Conservation (phyloP, 2,888 invertebrate species). For the Hirtodrosophila alboralis region DNA sequence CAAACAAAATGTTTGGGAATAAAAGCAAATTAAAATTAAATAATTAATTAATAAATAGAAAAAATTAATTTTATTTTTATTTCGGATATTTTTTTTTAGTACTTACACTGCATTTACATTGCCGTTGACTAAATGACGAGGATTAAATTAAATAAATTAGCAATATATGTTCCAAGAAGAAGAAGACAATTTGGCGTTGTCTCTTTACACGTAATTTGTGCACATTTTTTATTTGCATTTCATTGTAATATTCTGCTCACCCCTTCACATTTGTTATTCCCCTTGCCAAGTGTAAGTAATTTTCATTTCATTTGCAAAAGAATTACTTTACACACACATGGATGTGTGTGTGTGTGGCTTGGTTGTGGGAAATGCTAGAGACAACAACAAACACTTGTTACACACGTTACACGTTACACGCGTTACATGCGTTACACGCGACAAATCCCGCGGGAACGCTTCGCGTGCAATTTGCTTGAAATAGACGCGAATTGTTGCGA, state of each 20-base stretch:
- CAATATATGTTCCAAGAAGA: constrained; percentile 2
- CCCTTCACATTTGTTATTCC: constrained; percentile 26
- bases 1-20: too few relatives aligned
- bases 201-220: constrained; percentile 14
- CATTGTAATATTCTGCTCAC: constrained; percentile 8
- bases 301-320: constrained; percentile 64
- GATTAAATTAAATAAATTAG: constrained; percentile 21
- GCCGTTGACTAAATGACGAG: too few relatives aligned
- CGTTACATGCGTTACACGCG: constrained; percentile 51
- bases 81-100: too few relatives aligned
- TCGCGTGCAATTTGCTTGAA: constrained; percentile 58
- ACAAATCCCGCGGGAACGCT: constrained; percentile 60
- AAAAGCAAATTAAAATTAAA: too few relatives aligned
- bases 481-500: constrained; percentile 31
- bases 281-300: constrained; percentile 51
- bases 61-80: too few relatives aligned
- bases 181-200: constrained; percentile 4
- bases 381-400: constrained; percentile 64
- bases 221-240: constrained; percentile 28
- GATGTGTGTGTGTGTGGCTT: constrained; percentile 1
- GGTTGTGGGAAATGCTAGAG: constrained; percentile 2
- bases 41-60: too few relatives aligned
- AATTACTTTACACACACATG: constrained; percentile 28
- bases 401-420: constrained; percentile 41
- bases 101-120: too few relatives aligned